Percentiles rank a stretch among this genome's conserved stretches.
These are phyloP conservation scores for Cyclopterus lumpus DNA, from an alignment of 2,797 vertebrate genomes.

Conservation along the genomic window DNA sequence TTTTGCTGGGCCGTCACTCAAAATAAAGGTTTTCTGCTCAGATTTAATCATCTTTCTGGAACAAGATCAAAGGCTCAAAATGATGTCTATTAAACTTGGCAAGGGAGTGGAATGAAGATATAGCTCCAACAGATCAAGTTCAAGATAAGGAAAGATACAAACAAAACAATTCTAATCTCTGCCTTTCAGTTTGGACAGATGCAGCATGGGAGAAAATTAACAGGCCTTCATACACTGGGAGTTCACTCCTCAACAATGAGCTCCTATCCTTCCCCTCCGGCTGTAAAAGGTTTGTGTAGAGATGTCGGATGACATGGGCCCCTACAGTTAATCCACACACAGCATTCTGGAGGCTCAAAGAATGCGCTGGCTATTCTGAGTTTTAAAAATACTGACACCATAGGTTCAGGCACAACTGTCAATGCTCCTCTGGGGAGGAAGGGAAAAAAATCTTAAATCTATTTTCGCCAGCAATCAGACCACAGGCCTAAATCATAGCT, in stretches of 20 bases:
- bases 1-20: slow-evolving; percentile 33
- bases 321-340: slow-evolving; percentile 79
- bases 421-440: slow-evolving; percentile 79
- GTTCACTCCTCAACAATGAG: slow-evolving; percentile 52
- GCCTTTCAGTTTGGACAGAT: slow-evolving; percentile 36
- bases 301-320: slow-evolving; percentile 77
- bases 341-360: slow-evolving; percentile 80
- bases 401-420: slow-evolving; percentile 82
- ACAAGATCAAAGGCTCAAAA: slow-evolving; percentile 52
- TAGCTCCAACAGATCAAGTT: slow-evolving; percentile 51
- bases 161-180: slow-evolving; percentile 9
- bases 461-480: slow-evolving; percentile 80
- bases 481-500: slow-evolving; percentile 70
- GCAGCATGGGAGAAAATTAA: slow-evolving; percentile 28
- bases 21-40: slow-evolving; percentile 40
- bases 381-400: slow-evolving; percentile 84
- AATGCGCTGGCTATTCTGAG: slow-evolving; percentile 80
- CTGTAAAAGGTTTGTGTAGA: slow-evolving; percentile 67
- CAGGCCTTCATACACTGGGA: slow-evolving; percentile 20
- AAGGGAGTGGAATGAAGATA: slow-evolving; percentile 57
- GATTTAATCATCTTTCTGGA: slow-evolving; percentile 40
- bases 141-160: slow-evolving; percentile 49
- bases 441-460: slow-evolving; percentile 72
- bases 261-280: slow-evolving; percentile 56
- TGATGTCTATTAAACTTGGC: slow-evolving; percentile 50